These are phyloP conservation scores for Cheumatopsyche charites DNA, from an alignment of 1,140 invertebrate genomes.

Conservation along the genomic window DNA sequence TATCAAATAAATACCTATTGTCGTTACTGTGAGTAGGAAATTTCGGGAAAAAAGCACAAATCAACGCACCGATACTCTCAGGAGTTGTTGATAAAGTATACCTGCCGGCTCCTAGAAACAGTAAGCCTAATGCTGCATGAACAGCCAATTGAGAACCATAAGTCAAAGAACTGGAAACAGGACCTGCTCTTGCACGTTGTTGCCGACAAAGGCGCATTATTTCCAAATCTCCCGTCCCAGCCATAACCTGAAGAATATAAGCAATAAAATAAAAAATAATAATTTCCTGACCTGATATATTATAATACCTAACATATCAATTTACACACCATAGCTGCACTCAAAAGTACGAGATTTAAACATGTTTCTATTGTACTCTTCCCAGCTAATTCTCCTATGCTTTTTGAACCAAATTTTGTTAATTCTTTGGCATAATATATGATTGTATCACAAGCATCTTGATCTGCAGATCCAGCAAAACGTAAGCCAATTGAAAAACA, in stretches of 20 bases:
- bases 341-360: conserved; percentile 81
- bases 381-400: conserved; percentile 84
- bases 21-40: conserved; percentile 96
- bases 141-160: conserved; percentile 95
- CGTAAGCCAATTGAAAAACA: conserved; percentile 93
- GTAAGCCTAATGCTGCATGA: conserved; percentile 89
- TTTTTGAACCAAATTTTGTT: conserved; percentile 64
- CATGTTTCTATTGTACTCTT: conserved; percentile 90
- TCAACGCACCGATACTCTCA: conserved; percentile 82
- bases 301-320: conserved; percentile 16
- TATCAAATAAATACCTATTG: conserved; percentile 71
- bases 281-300: not conserved
- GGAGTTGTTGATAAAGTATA: conserved; percentile 86
- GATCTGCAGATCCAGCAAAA: conserved; percentile 90
- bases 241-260: conserved; percentile 74
- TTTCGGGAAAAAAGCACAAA: conserved; percentile 95
- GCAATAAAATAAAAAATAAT: not conserved
- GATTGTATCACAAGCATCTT: conserved; percentile 78
- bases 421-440: conserved; percentile 73
- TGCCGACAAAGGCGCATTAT: conserved; percentile 86
- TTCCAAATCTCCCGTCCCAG: conserved; percentile 89
- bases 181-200: conserved; percentile 75
- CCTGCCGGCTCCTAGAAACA: conserved; percentile 93
- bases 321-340: conserved; percentile 78
- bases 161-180: conserved; percentile 70